Evolutionary conservation across 2,797 vertebrate species (phyloP).

Genomic region (Sorex maritimensis): DNA sequence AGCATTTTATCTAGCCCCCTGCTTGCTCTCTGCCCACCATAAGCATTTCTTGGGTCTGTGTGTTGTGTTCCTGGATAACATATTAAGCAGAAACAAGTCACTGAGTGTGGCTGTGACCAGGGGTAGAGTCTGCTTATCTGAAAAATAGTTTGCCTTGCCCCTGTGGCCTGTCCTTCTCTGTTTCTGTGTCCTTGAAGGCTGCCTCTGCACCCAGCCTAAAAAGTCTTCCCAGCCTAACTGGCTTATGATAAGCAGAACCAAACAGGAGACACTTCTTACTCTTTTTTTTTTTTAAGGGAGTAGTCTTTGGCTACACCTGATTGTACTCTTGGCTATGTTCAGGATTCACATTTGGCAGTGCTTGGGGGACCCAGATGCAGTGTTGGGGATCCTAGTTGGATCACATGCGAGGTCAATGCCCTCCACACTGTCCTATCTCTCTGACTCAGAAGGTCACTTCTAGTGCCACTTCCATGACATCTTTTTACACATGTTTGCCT

Average conservation of each 20-base stretch:
- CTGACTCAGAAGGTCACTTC: conserved; percentile 1
- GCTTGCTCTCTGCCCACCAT: background rate
- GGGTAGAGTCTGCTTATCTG: conserved; percentile 42
- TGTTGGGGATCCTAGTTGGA: too few species aligned
- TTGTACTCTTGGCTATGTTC: too few species aligned
- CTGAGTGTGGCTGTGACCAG: background rate
- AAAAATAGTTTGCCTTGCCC: conserved; percentile 38
- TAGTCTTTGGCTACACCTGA: too few species aligned
- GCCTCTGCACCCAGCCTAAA: conserved; percentile 5
- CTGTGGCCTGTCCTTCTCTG: background rate
- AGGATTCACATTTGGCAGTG: too few species aligned
- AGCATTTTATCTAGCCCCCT: background rate
- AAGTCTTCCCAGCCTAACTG: background rate
- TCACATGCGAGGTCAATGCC: too few species aligned
- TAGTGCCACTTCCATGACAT: background rate
- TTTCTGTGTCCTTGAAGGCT: background rate
- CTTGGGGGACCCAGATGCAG: too few species aligned
- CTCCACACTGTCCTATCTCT: too few species aligned
- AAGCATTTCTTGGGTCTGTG: background rate
- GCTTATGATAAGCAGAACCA: background rate
- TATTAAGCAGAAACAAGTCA: background rate
- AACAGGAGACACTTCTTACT: conserved; percentile 12
- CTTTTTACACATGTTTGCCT: background rate
- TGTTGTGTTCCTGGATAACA: conserved; percentile 18
- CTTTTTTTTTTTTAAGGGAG: too few species aligned